A percentile compares a stretch with the other conserved stretches of the same genome.
Evolutionary conservation across 2,113 vertebrate genomes (phyloP).

Genomic region (Tringa solitaria): DNA sequence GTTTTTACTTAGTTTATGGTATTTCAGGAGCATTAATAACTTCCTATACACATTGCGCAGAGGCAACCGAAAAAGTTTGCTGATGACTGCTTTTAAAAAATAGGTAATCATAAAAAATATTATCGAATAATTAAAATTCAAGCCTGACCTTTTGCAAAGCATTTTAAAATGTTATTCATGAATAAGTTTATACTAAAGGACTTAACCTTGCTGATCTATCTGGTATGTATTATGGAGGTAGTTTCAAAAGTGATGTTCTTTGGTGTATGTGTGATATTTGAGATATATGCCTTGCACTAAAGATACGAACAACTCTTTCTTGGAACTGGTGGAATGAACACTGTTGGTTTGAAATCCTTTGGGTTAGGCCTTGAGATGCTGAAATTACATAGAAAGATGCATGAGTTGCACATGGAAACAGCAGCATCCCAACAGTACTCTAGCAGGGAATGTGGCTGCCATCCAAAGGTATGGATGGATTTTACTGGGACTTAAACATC

Average conservation of each 20-base stretch:
- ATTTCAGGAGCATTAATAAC: neutral
- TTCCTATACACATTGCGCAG: neutral
- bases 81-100: neutral
- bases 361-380: neutral
- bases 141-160: neutral
- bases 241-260: neutral
- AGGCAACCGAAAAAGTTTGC: neutral
- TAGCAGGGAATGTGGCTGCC: neutral
- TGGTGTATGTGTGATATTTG: neutral
- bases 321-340: neutral
- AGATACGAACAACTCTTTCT: neutral
- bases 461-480: neutral
- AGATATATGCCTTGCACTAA: neutral
- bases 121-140: neutral
- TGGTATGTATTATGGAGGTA: neutral
- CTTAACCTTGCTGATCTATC: neutral
- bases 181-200: neutral
- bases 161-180: neutral
- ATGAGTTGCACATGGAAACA: neutral
- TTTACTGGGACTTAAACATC: neutral
- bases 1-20: neutral
- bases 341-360: neutral
- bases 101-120: neutral
- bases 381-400: neutral
- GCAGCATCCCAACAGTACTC: accelerated